phyloP scores from a whole-genome alignment of 37 sponge, comb jelly and placozoan genomes.

The Ianthella basta region DNA sequence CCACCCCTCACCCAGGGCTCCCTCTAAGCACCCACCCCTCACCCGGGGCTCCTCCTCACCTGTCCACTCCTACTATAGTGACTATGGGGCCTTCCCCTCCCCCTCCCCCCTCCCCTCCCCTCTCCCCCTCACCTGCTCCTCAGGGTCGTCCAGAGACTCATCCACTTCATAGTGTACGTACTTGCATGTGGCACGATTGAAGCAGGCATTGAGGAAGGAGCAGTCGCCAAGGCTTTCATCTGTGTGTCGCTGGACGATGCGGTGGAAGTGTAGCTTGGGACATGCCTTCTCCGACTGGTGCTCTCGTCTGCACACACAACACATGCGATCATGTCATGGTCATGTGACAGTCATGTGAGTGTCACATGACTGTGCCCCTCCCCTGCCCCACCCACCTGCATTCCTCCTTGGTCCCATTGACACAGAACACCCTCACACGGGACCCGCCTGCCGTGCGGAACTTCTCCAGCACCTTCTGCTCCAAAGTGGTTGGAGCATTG shows the following conservation, averaged over 20 bases:
- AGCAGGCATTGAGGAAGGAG: constrained; percentile 98
- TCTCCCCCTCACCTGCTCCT: constrained; percentile 10
- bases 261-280: constrained; percentile 84
- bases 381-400: constrained; percentile 59
- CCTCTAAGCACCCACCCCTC: no score
- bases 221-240: constrained; percentile 94
- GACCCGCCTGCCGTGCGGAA: constrained; percentile 82
- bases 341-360: no score
- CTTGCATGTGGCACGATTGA: constrained; percentile 97
- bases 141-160: constrained; percentile 39
- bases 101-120: neutral
- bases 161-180: constrained; percentile 96
- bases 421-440: constrained; percentile 86
- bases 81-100: neutral
- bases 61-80: neutral
- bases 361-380: no score
- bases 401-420: constrained; percentile 84
- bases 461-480: constrained; percentile 80
- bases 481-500: constrained; percentile 72
- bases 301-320: constrained; percentile 27
- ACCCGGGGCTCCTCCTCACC: no score
- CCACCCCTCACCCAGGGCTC: no score
- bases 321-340: no score
- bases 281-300: constrained; percentile 63
- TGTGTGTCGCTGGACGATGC: constrained; percentile 88